phyloP scores from a whole-genome alignment of 2,113 vertebrate genomes.

The Chaetorhynchus papuensis region DNA sequence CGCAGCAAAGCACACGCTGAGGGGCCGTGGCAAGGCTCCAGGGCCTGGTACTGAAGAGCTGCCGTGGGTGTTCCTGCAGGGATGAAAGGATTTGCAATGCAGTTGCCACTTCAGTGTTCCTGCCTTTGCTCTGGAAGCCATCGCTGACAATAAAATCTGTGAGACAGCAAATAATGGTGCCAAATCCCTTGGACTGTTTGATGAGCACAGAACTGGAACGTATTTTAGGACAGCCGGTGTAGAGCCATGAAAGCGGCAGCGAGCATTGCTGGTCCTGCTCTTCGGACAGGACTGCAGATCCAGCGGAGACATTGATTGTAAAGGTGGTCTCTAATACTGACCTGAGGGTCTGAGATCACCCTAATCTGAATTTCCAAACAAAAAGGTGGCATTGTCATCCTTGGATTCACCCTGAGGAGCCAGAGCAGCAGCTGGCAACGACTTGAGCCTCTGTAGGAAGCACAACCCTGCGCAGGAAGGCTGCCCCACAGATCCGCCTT shows the following conservation, averaged over 20 bases:
- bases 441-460: not conserved
- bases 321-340: not conserved
- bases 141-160: not conserved
- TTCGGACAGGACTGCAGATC: not conserved
- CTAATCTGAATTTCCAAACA: not conserved
- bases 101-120: not conserved
- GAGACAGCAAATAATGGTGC: not conserved
- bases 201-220: not conserved
- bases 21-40: not conserved
- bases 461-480: not conserved
- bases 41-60: not conserved
- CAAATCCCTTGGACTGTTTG: not conserved
- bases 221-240: not conserved
- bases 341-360: not conserved
- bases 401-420: not conserved
- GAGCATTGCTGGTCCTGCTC: not conserved
- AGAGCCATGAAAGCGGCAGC: not conserved
- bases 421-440: not conserved
- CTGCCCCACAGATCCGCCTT: not conserved
- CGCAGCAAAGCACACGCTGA: accelerated
- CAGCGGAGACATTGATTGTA: not conserved
- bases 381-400: accelerated
- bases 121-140: not conserved
- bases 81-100: not conserved
- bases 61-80: not conserved